phyloP scores from a whole-genome alignment of 2,113 vertebrate species.

The Acrocephalus kingi region DNA sequence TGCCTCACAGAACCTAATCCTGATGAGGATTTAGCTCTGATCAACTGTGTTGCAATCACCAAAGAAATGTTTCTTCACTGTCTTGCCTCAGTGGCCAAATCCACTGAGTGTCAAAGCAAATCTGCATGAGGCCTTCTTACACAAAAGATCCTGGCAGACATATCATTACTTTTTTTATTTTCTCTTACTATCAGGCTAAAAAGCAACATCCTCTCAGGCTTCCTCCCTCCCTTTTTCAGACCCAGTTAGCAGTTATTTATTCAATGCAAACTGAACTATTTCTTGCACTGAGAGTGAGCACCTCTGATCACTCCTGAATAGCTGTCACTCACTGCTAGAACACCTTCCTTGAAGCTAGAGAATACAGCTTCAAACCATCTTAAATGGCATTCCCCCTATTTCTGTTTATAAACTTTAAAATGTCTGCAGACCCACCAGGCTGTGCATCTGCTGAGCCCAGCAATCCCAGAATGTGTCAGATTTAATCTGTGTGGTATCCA shows the following conservation, averaged over 20 bases:
- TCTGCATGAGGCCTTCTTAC: not conserved
- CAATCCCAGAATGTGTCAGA: constrained; percentile 25
- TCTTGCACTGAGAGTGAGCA: not conserved
- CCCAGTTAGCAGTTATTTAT: not conserved
- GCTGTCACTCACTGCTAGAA: not conserved
- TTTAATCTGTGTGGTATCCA: not conserved
- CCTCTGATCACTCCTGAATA: not conserved
- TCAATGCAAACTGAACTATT: not conserved
- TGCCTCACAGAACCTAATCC: not conserved
- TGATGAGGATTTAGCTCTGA: not conserved
- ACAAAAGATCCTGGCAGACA: not conserved
- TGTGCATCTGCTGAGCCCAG: constrained; percentile 1
- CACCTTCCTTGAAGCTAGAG: not conserved
- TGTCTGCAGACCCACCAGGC: not conserved
- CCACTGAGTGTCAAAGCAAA: not conserved
- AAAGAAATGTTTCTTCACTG: not conserved
- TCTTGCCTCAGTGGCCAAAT: not conserved
- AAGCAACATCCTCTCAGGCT: not conserved
- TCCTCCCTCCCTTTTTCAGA: not conserved
- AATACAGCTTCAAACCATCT: not conserved
- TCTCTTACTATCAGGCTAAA: not conserved
- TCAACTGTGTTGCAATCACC: not conserved
- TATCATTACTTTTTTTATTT: not conserved
- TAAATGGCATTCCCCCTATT: not conserved
- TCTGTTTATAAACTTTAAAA: not conserved